A percentile compares a stretch with the other conserved stretches of the same genome.
Conservation (phyloP, 2,797 vertebrate genomes). For the Loriculus beryllinus region DNA sequence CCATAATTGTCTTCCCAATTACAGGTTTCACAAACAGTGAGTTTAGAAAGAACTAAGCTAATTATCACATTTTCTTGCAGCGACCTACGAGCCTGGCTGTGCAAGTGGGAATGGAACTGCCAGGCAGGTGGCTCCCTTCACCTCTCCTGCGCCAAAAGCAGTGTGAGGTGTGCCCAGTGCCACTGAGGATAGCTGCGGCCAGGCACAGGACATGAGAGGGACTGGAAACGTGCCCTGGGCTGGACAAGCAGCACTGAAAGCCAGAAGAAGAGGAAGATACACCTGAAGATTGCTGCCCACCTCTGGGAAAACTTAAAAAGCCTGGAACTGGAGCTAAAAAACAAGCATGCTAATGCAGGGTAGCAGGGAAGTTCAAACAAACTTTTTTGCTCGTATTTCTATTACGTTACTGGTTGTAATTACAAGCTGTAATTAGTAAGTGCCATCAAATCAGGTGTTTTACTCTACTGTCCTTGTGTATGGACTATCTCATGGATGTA, state of each 20-base stretch:
- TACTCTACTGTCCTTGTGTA: not conserved
- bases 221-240: not conserved
- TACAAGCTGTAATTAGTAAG: not conserved
- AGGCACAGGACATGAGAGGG: not conserved
- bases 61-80: not conserved
- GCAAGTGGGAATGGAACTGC: not conserved
- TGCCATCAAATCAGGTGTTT: not conserved
- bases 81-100: not conserved
- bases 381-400: not conserved
- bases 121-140: not conserved
- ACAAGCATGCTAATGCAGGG: rapidly evolving
- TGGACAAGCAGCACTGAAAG: not conserved
- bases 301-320: not conserved
- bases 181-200: not conserved
- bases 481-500: not conserved
- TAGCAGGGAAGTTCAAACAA: not conserved
- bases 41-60: constrained; percentile 4
- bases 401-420: not conserved
- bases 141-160: not conserved
- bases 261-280: not conserved
- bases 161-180: rapidly evolving
- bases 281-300: not conserved
- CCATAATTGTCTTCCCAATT: not conserved
- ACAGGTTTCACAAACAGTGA: not conserved
- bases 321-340: not conserved